These are phyloP conservation scores for Trissolcus japonicus DNA, from an alignment of 2,888 invertebrate genomes.

Conservation along the genomic window DNA sequence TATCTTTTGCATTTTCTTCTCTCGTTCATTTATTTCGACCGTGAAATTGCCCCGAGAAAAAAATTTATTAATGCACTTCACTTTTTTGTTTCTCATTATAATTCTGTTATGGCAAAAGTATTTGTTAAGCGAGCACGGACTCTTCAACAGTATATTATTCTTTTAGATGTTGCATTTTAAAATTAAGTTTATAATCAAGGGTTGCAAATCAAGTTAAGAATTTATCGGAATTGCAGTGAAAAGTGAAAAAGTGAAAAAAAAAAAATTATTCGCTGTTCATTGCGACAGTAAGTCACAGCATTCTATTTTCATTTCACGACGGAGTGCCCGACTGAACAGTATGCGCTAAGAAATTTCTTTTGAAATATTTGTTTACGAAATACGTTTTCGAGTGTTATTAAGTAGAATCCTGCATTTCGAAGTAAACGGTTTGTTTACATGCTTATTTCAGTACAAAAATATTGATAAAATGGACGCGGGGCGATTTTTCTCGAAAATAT, in stretches of 20 bases:
- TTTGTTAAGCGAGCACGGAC: conserved; percentile 1
- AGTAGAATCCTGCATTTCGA: neutral
- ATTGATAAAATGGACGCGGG: neutral
- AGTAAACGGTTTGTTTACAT: conserved; percentile 5
- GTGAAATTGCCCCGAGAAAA: too few relatives aligned
- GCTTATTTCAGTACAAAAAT: neutral
- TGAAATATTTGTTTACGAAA: conserved; percentile 11
- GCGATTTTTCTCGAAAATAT: too few relatives aligned
- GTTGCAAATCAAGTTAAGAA: conserved; percentile 5
- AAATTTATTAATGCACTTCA: too few relatives aligned
- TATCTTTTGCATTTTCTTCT: neutral
- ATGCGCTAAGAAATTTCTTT: conserved; percentile 6
- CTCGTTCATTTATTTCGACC: conserved; percentile 4
- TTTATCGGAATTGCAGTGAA: neutral
- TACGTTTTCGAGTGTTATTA: conserved; percentile 9
- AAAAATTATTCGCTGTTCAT: conserved; percentile 26
- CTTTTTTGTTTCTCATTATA: too few relatives aligned
- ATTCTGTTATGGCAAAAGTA: conserved; percentile 1
- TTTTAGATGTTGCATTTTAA: neutral
- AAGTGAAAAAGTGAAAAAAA: conserved; percentile 12
- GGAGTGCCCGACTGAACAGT: neutral
- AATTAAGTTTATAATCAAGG: neutral
- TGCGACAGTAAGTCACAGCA: conserved; percentile 30
- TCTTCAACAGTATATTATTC: neutral
- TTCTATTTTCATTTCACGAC: conserved; percentile 13